Evolutionary conservation across 2,888 invertebrate genomes (phyloP).

Genomic region (Sepiola atlantica): DNA sequence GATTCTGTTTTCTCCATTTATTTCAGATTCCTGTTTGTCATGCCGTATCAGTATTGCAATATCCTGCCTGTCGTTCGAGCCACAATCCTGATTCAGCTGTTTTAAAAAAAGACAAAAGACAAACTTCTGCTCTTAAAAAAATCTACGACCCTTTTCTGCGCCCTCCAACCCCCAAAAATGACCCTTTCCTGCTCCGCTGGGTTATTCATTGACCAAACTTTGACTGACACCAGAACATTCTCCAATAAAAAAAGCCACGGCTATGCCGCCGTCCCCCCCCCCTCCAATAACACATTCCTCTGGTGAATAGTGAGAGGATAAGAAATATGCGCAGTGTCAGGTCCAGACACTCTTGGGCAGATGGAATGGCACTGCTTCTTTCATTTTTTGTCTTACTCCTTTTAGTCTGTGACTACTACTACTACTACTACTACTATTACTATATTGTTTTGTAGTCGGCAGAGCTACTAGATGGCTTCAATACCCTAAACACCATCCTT

Average conservation of each 20-base stretch:
- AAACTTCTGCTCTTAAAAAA: neutral
- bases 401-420: conserved; percentile 23
- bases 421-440: neutral
- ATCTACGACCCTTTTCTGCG: neutral
- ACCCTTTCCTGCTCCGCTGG: neutral
- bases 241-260: neutral
- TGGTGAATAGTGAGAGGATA: neutral
- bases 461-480: neutral
- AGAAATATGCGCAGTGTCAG: neutral
- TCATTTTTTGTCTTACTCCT: neutral
- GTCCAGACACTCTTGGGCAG: neutral
- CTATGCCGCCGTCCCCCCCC: neutral
- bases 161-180: neutral
- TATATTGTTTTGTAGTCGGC: neutral
- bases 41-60: neutral
- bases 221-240: neutral
- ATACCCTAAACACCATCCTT: neutral
- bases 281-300: neutral
- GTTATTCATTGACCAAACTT: neutral
- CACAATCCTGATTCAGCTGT: neutral
- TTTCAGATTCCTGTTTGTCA: conserved; percentile 15
- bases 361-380: neutral
- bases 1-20: neutral
- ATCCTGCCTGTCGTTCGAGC: neutral
- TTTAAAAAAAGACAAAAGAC: neutral